These are phyloP conservation scores for Gracilinanus agilis DNA, from an alignment of 2,113 vertebrate genomes.

Conservation along the genomic window DNA sequence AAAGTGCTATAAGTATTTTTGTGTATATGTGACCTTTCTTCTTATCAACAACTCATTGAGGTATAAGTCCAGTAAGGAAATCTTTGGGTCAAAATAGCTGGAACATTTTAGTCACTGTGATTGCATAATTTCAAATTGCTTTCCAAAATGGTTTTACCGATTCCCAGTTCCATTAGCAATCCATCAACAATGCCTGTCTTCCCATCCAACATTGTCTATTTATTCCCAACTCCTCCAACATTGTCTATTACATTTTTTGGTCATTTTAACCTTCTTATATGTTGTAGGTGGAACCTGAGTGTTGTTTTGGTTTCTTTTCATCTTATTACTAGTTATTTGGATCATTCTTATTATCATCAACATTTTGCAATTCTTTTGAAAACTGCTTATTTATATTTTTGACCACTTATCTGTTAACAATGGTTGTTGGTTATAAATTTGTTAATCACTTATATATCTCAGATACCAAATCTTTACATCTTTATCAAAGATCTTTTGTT, in stretches of 20 bases:
- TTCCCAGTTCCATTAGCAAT: background rate
- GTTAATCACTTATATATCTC: background rate
- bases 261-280: background rate
- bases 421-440: no score
- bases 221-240: background rate
- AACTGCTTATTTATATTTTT: no score
- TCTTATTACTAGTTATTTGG: background rate
- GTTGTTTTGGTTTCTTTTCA: background rate
- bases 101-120: background rate
- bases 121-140: background rate
- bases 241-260: background rate
- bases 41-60: background rate
- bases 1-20: background rate
- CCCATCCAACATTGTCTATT: background rate
- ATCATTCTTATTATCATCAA: background rate
- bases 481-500: background rate
- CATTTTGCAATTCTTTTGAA: background rate
- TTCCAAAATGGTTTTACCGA: background rate
- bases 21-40: background rate
- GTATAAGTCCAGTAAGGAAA: background rate
- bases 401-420: no score
- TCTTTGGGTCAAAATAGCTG: background rate
- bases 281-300: background rate
- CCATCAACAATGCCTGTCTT: background rate
- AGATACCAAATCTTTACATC: background rate